These are phyloP conservation scores for Chaetura pelagica DNA, from an alignment of 2,113 vertebrate species.

Conservation along the genomic window DNA sequence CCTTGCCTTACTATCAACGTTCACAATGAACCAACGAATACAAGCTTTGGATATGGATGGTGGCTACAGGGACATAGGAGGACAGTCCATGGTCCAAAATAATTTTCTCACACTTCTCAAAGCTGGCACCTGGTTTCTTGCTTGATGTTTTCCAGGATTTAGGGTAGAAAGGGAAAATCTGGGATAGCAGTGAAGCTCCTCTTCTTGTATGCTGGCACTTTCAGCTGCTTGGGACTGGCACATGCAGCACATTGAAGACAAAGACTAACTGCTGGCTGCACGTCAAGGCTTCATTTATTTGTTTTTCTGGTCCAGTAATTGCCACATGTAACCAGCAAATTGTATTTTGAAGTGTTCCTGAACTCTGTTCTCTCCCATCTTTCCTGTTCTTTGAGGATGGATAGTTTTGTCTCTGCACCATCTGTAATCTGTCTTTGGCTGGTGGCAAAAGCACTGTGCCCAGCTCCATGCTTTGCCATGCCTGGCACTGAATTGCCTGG, in stretches of 20 bases:
- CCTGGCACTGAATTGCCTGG: not conserved
- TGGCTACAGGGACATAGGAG: not conserved
- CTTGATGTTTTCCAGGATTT: not conserved
- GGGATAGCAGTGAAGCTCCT: not conserved
- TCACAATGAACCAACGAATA: accelerated
- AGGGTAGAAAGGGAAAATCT: not conserved
- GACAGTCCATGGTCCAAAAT: not conserved
- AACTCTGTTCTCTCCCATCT: not conserved
- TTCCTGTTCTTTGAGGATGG: not conserved
- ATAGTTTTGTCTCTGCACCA: not conserved
- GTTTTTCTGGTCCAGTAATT: constrained; percentile 27
- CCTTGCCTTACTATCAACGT: not conserved
- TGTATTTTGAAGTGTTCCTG: not conserved
- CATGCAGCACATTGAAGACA: not conserved
- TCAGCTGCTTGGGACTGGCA: not conserved
- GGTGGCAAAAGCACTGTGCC: not conserved
- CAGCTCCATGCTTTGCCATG: not conserved
- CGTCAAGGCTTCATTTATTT: not conserved
- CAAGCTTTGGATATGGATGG: not conserved
- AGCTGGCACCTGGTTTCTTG: not conserved
- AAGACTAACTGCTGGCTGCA: not conserved
- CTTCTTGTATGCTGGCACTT: not conserved
- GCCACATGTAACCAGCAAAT: not conserved
- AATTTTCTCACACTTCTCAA: not conserved
- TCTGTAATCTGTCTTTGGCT: not conserved